phyloP scores from a whole-genome alignment of 2,797 vertebrate genomes.

The Neolamprologus multifasciatus region DNA sequence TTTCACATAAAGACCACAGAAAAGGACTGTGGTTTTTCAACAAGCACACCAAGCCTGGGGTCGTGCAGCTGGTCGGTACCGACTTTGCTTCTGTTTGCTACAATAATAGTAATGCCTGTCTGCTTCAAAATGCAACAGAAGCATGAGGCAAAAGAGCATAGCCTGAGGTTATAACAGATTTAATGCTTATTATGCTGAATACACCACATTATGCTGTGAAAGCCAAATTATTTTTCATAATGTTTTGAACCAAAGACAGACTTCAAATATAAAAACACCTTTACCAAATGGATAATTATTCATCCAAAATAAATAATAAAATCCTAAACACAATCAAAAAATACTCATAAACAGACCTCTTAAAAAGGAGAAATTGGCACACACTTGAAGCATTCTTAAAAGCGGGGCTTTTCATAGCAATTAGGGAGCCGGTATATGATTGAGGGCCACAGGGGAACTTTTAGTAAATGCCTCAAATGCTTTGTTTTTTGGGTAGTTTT shows the following conservation, averaged over 20 bases:
- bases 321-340: background rate
- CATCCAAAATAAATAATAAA: background rate
- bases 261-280: background rate
- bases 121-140: background rate
- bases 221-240: background rate
- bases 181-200: background rate
- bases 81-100: background rate
- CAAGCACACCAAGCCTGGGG: background rate
- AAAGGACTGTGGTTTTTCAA: background rate
- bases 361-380: background rate
- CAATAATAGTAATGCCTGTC: background rate
- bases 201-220: background rate
- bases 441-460: background rate
- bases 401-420: rapidly evolving
- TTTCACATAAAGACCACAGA: background rate
- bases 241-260: background rate
- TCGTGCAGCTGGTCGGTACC: background rate
- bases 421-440: background rate
- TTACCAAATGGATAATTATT: background rate
- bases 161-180: background rate
- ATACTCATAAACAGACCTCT: background rate
- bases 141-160: background rate
- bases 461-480: background rate
- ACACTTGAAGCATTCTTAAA: background rate
- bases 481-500: background rate